Percentiles rank a stretch among this genome's conserved stretches.
Conservation (phyloP, 2,888 invertebrate genomes). For the Cryptocheilus praepositus region DNA sequence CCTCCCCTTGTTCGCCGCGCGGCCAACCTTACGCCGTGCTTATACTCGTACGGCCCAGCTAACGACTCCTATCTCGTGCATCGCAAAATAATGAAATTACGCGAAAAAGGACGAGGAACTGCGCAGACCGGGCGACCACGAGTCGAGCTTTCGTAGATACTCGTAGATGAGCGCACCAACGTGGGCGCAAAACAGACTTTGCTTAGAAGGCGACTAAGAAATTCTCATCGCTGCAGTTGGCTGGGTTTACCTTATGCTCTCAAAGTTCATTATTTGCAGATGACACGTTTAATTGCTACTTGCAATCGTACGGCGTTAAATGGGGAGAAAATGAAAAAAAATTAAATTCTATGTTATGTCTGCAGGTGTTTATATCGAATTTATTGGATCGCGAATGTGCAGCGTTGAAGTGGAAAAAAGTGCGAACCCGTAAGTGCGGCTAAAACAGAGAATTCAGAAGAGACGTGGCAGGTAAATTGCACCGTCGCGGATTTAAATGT, state of each 20-base stretch:
- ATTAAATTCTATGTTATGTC: too few species aligned
- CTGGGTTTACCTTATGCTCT: neutral
- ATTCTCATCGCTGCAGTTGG: too few species aligned
- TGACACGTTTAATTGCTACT: too few species aligned
- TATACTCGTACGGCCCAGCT: slow-evolving; percentile 47
- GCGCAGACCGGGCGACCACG: neutral
- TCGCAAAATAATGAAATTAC: slow-evolving; percentile 69
- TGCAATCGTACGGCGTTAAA: too few species aligned
- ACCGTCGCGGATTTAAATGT: neutral
- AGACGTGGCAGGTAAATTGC: slow-evolving; percentile 28
- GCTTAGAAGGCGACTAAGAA: too few species aligned
- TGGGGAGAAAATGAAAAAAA: too few species aligned
- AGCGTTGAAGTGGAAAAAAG: slow-evolving; percentile 11
- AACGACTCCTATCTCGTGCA: slow-evolving; percentile 64
- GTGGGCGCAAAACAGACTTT: slow-evolving; percentile 1
- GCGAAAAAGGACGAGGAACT: slow-evolving; percentile 51
- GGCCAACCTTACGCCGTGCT: slow-evolving; percentile 42
- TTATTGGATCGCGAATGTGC: too few species aligned
- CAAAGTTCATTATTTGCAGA: neutral
- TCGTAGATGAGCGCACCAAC: neutral
- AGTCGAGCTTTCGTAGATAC: slow-evolving; percentile 1
- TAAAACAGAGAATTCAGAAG: neutral
- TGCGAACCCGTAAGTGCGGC: neutral
- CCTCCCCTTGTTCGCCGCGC: slow-evolving; percentile 12
- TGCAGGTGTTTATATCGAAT: too few species aligned